A percentile compares a stretch with the other conserved stretches of the same genome.
These are phyloP conservation scores for Aeoliscus strigatus DNA, from an alignment of 2,797 vertebrate species.

Conservation along the genomic window DNA sequence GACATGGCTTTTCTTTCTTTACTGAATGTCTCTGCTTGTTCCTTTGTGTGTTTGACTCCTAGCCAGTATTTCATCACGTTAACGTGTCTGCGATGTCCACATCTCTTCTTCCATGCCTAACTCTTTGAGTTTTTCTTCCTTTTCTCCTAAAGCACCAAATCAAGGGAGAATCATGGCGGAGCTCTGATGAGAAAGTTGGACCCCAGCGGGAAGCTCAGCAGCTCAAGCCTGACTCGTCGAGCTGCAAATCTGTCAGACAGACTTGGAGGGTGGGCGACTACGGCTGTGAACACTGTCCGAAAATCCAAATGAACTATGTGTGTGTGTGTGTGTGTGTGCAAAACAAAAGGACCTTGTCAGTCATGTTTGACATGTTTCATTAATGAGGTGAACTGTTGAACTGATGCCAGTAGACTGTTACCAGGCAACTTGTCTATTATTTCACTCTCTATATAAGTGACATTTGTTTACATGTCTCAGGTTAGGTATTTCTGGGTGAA, in stretches of 20 bases:
- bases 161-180: slow-evolving; percentile 39
- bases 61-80: too few relatives aligned
- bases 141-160: slow-evolving; percentile 38
- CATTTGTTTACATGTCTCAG: slow-evolving; percentile 41
- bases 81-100: too few relatives aligned
- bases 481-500: slow-evolving; percentile 33
- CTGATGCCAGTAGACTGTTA: slow-evolving; percentile 27
- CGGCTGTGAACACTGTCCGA: slow-evolving; percentile 56
- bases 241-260: slow-evolving; percentile 56
- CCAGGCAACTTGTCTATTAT: slow-evolving; percentile 21
- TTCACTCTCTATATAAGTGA: slow-evolving; percentile 19
- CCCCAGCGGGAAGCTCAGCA: slow-evolving; percentile 61
- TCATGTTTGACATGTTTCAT: slow-evolving; percentile 23
- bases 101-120: background rate
- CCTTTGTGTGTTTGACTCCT: too few relatives aligned
- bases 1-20: slow-evolving; percentile 5
- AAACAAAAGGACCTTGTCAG: slow-evolving; percentile 32
- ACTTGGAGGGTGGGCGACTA: slow-evolving; percentile 67
- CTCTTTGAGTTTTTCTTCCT: background rate
- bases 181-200: slow-evolving; percentile 63
- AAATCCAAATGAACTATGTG: slow-evolving; percentile 56
- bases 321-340: slow-evolving; percentile 22
- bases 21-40: background rate
- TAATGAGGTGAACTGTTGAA: slow-evolving; percentile 9
- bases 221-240: slow-evolving; percentile 62